Evolutionary conservation across 2,888 invertebrate species (phyloP).

Genomic region (Tanypteryx hageni): DNA sequence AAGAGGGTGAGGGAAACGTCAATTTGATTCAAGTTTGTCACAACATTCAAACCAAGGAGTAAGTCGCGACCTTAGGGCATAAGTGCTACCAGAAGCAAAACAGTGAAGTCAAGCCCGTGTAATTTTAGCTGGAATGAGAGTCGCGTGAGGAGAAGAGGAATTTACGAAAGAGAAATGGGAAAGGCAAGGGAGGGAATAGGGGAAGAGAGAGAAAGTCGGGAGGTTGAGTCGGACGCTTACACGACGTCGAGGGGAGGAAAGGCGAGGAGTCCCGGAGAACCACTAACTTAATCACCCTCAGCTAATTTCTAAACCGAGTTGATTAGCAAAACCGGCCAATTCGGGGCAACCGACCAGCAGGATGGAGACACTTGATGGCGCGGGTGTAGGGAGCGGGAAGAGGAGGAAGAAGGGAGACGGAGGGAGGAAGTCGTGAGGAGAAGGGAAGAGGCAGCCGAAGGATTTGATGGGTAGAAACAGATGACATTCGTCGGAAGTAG

Average conservation of each 20-base stretch:
- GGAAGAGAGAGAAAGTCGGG: not conserved
- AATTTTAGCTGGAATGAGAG: not conserved
- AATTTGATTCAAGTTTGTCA: too few species aligned
- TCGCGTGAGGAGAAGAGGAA: not conserved
- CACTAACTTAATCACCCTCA: slow-evolving; percentile 65
- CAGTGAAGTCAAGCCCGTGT: too few species aligned
- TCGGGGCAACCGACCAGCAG: slow-evolving; percentile 38
- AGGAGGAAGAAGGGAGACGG: not conserved
- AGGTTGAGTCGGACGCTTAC: not conserved
- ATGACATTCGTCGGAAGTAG: not conserved
- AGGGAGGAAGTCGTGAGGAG: not conserved
- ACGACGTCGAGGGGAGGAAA: not conserved
- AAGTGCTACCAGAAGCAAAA: too few species aligned
- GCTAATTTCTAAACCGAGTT: slow-evolving; percentile 66
- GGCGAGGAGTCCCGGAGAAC: slow-evolving; percentile 36
- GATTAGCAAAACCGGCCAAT: slow-evolving; percentile 66
- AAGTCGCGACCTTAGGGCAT: too few species aligned
- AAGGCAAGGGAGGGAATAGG: not conserved
- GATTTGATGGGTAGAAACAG: not conserved
- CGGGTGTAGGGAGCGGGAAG: not conserved
- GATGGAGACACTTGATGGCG: not conserved
- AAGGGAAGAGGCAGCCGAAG: too few species aligned
- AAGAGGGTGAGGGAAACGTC: too few species aligned
- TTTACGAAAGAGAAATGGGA: not conserved
- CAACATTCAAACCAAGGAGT: too few species aligned